A percentile compares a stretch with the other conserved stretches of the same genome.
Conservation (phyloP, 2,797 vertebrate species). For the Sebastes kiyomatsui region DNA sequence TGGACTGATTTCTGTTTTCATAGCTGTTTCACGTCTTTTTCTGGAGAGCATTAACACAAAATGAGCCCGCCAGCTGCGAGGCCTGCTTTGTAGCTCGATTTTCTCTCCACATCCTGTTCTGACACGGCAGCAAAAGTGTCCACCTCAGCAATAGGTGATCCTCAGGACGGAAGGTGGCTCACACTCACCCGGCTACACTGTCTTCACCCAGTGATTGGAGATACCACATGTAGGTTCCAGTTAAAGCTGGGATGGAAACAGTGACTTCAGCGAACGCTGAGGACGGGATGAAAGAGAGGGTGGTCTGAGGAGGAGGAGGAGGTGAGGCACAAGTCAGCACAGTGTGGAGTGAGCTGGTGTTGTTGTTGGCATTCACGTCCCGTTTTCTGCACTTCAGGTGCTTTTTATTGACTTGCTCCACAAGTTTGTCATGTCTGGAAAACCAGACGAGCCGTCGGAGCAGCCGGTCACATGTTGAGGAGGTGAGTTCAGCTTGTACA, state of each 20-base stretch:
- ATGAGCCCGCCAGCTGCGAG: slow-evolving; percentile 41
- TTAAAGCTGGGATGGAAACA: slow-evolving; percentile 32
- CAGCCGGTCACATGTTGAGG: slow-evolving; percentile 46
- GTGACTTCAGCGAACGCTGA: slow-evolving; percentile 19
- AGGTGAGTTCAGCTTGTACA: slow-evolving; percentile 51
- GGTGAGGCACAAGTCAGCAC: slow-evolving; percentile 46
- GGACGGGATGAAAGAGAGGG: slow-evolving; percentile 18
- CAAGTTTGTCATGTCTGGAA: slow-evolving; percentile 55
- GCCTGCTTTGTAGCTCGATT: slow-evolving; percentile 47
- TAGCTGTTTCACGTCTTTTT: slow-evolving; percentile 59
- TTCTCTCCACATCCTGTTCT: slow-evolving; percentile 67
- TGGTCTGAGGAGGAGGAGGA: slow-evolving; percentile 24
- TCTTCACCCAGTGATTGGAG: slow-evolving; percentile 45
- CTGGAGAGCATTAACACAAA: slow-evolving; percentile 59
- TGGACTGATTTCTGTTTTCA: slow-evolving; percentile 65
- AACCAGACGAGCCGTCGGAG: slow-evolving; percentile 64
- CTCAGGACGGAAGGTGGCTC: slow-evolving; percentile 44
- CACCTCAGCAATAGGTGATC: slow-evolving; percentile 69
- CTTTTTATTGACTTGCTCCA: slow-evolving; percentile 50
- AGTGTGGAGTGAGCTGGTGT: slow-evolving; percentile 20
- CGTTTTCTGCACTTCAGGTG: slow-evolving; percentile 49
- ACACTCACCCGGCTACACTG: slow-evolving; percentile 3
- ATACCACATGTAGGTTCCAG: slow-evolving; percentile 49
- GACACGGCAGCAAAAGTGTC: slow-evolving; percentile 48
- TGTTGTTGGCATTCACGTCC: slow-evolving; percentile 55